Base-by-base conservation (phyloP, 1,140 invertebrate species). In the Drosophila persimilis region DNA sequence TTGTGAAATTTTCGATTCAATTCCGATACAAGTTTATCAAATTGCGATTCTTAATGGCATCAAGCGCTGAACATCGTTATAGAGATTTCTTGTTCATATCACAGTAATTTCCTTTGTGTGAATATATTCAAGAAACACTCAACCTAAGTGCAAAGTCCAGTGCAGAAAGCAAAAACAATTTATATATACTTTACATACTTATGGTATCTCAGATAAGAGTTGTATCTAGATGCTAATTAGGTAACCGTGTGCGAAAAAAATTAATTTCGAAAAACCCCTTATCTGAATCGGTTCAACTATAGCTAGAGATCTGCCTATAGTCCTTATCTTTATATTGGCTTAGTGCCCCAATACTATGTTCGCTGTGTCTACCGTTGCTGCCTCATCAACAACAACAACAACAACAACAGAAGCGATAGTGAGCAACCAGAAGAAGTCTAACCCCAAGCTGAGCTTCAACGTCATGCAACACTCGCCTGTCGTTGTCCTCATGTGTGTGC, bases 11-110 rank as follows among this genome's bases (percentile, higher is more conserved):
- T 58, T 54, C 26, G 45, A 55, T 45, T 69, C 63, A 26, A 39
- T 47, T 41, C 46, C 51, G 46, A 48, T 13, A 46, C 52, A 13
- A 39, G 5, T 20, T 39, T 43, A 56, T 55, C 45, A 7, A 26
- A 59, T 56, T 62, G 48, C 39, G 26, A 67, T 53, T 78, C 83
- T 86, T 89, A 88, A 90, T 90, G 89, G 89, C 89, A 90, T 84
- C 89, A 48, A 66, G 7, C 53, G 69, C 83, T 80, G 79, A 78
- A 89, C 70, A 62, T 50, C 64, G 69, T 45, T 89, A 77, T 54
- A 90, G 86, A 71, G 89, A 90, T 74, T 76, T 89, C 66, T 66
- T 90, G 67, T 90, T 89, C 72, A 86, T 89, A 90, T 53, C 67
- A 73, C 71, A 83, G 48, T 90, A 88, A 88, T 73, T 67, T 54